phyloP scores from a whole-genome alignment of 2,888 invertebrate species.

The Melanostoma mellinum region DNA sequence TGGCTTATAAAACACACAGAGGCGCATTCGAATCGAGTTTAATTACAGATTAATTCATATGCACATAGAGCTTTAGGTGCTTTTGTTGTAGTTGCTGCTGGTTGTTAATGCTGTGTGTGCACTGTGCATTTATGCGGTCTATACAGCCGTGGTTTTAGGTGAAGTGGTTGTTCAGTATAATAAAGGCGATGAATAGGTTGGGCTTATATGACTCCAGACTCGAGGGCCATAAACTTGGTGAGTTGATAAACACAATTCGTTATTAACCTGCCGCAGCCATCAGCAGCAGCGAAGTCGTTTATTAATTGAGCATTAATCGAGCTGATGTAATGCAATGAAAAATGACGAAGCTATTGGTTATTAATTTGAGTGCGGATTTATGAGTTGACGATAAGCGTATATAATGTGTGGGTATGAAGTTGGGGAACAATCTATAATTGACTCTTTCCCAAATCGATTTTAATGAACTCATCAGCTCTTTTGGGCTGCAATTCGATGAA shows the following conservation, averaged over 20 bases:
- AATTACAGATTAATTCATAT: slow-evolving; percentile 63
- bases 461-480: too few species aligned
- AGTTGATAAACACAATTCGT: slow-evolving; percentile 60
- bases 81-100: neutral
- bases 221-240: slow-evolving; percentile 9
- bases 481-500: too few species aligned
- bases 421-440: too few species aligned
- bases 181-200: slow-evolving; percentile 39
- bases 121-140: neutral
- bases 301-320: slow-evolving; percentile 67
- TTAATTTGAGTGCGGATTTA: neutral
- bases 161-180: slow-evolving; percentile 28
- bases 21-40: slow-evolving; percentile 54
- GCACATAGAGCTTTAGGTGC: neutral
- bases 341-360: slow-evolving; percentile 22
- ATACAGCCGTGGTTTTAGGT: slow-evolving; percentile 20
- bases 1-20: slow-evolving; percentile 50
- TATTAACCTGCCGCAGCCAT: slow-evolving; percentile 50
- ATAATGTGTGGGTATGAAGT: too few species aligned
- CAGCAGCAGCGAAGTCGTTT: slow-evolving; percentile 40
- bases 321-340: slow-evolving; percentile 53
- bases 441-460: too few species aligned
- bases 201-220: slow-evolving; percentile 30
- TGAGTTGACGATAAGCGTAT: neutral
- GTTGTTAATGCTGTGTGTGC: slow-evolving; percentile 2